Base-by-base conservation (phyloP, 2,797 vertebrate species). In the Pagetopsis macropterus region DNA sequence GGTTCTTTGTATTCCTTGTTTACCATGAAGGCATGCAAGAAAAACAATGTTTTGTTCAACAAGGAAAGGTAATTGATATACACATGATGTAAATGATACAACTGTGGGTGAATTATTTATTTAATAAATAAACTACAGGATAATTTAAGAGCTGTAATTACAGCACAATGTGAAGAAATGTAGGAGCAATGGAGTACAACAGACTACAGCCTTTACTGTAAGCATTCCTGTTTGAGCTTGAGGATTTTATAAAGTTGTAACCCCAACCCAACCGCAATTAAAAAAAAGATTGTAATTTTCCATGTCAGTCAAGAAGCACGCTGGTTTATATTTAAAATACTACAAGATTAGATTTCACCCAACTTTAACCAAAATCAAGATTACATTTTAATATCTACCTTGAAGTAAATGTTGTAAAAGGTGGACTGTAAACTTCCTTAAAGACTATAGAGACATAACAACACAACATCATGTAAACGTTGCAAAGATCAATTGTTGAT, bases 401-500 rank as follows among this genome's bases (percentile, higher is more conserved):
- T 5, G 3, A 59, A n/a, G 31, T 49, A 5, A 48, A 62, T 56
- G 2, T 2, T 16, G 6, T 17, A 50, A 37, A 27, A 9, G n/a
- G 15, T 58, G 49, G 41, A 21, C 7, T 12, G 41, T 40, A 55
- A 60, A 13, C 17, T 27, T 33, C 23, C 11, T 9, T 1, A 7
- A 14, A 54, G 17, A 48, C 11, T 23, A 45, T 1, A 0, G 13
- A 54, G 54, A 70, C 27, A 10, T 2, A 50, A 21, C 16, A 2
- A 9, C n/a, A 21, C 33, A 19, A 9, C 0, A 41, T 1, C 19
- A 75, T 3, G 37, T 46, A 2, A 59, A 59, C 71, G 33, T 54
- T 37, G 58, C 55, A 68, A 31, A 78, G 74, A 65, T 82, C 73
- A 81, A 61, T 70, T 46, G 62, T 23, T n/a, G 3, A 16, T 31